Percentiles rank a stretch among this genome's conserved stretches.
phyloP scores from a whole-genome alignment of 1,140 invertebrate species.

The Anastatus disparis region DNA sequence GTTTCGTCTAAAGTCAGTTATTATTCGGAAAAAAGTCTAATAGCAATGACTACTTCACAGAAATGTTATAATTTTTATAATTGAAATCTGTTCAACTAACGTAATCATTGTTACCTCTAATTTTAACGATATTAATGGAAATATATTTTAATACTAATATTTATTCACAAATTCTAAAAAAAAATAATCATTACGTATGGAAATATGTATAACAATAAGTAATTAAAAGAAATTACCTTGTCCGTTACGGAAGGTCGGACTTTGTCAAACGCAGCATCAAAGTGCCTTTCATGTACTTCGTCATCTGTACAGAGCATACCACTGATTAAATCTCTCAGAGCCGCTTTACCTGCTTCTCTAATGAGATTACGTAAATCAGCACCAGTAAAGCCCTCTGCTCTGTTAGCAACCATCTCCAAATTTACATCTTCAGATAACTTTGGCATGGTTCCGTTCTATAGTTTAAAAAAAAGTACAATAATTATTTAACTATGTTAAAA shows the following conservation, averaged over 20 bases:
- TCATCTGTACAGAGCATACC: conserved; percentile 47
- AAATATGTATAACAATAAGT: background rate
- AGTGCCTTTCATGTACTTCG: conserved; percentile 68
- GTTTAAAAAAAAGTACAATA: conserved; percentile 17
- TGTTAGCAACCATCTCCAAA: conserved; percentile 73
- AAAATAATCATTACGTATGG: background rate
- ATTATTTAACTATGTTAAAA: too few species aligned
- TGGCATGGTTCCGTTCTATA: conserved; percentile 81
- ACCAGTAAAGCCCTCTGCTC: conserved; percentile 86
- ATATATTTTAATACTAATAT: background rate
- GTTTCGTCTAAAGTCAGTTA: background rate
- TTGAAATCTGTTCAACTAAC: background rate
- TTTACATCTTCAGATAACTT: conserved; percentile 80
- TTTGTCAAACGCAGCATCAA: conserved; percentile 76
- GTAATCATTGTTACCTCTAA: background rate
- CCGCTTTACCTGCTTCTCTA: conserved; percentile 82
- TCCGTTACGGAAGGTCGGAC: conserved; percentile 83
- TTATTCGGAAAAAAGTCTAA: background rate
- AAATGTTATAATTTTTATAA: background rate
- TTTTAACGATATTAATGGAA: background rate
- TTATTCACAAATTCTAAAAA: background rate
- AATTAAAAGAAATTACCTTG: conserved; percentile 67
- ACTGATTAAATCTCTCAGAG: conserved; percentile 76
- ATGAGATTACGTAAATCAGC: conserved; percentile 92
- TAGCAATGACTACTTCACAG: background rate